A percentile compares a stretch with the other conserved stretches of the same genome.
These are phyloP conservation scores for Grammomys dolichurus DNA, from an alignment of 2,113 vertebrate genomes.

Conservation along the genomic window DNA sequence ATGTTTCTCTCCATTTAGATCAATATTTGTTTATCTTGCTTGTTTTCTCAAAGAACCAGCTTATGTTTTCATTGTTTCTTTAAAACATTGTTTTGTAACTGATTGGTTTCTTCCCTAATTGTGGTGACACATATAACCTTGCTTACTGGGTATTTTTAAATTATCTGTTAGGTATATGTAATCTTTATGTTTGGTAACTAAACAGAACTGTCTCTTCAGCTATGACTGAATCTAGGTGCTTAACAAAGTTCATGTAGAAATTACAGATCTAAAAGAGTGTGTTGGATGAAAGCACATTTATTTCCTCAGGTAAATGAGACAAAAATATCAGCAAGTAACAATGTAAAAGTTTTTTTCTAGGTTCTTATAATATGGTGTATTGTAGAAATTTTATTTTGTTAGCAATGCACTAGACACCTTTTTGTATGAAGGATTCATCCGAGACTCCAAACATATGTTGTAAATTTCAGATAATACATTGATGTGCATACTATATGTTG, in stretches of 20 bases:
- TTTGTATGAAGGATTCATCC: neutral
- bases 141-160: neutral
- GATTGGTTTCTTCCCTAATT: no score
- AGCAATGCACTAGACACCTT: neutral
- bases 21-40: no score
- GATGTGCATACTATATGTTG: no score
- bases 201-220: neutral
- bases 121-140: neutral
- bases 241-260: neutral
- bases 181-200: neutral
- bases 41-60: no score
- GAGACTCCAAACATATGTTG: neutral
- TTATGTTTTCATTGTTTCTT: no score
- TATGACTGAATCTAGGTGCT: neutral
- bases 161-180: neutral
- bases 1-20: no score
- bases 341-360: neutral
- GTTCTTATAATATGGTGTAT: neutral
- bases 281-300: neutral
- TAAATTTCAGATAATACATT: neutral
- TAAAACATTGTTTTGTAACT: no score
- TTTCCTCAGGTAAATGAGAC: neutral
- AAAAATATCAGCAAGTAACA: neutral
- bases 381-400: neutral
- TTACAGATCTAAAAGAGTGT: accelerated